Evolutionary conservation across 2,113 vertebrate genomes (phyloP).

Genomic region (Collichthys lucidus): DNA sequence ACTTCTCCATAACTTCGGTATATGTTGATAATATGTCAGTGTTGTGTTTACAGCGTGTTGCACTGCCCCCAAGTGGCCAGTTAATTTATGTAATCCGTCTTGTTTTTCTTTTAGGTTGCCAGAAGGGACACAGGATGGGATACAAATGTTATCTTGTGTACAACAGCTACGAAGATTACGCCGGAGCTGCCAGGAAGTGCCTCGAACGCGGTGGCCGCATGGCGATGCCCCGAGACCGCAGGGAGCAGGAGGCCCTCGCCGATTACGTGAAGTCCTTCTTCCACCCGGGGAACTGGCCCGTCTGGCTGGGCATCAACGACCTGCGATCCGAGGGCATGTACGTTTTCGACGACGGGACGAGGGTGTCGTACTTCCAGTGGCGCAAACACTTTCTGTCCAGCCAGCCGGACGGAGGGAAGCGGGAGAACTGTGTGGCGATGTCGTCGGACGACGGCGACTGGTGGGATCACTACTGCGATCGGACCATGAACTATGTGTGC

Average conservation of each 20-base stretch:
- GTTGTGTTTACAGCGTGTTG: neutral
- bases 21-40: too few relatives aligned
- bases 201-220: conserved; percentile 86
- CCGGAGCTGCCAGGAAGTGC: conserved; percentile 85
- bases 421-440: conserved; percentile 93
- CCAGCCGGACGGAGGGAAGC: conserved; percentile 90
- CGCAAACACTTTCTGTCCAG: conserved; percentile 88
- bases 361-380: conserved; percentile 91
- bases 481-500: conserved; percentile 91
- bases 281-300: conserved; percentile 90
- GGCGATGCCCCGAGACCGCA: conserved; percentile 88
- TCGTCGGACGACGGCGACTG: conserved; percentile 92
- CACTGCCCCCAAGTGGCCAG: neutral
- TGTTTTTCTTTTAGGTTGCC: conserved; percentile 82
- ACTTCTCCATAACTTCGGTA: too few relatives aligned
- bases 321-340: conserved; percentile 89
- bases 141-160: conserved; percentile 91
- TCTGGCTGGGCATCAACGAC: conserved; percentile 92
- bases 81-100: neutral
- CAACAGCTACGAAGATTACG: conserved; percentile 85
- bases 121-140: conserved; percentile 86
- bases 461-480: conserved; percentile 94
- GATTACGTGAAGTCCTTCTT: conserved; percentile 87
- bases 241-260: conserved; percentile 86
- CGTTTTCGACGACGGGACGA: conserved; percentile 88